phyloP scores from a whole-genome alignment of 2,113 vertebrate species.

The Orientallactaga bullata region DNA sequence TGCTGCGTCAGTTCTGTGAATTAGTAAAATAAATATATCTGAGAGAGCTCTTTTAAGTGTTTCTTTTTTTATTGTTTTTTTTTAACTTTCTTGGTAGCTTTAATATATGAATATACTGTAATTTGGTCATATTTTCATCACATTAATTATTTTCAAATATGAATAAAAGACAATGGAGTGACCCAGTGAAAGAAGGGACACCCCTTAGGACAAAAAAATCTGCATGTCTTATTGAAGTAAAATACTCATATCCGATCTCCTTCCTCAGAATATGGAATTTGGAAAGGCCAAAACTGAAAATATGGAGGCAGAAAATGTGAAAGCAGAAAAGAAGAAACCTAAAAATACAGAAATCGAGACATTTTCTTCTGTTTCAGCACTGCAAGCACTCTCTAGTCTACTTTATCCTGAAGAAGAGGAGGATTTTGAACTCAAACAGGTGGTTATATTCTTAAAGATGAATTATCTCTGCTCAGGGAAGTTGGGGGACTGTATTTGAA shows the following conservation, averaged over 20 bases:
- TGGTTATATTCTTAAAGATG: constrained; percentile 67
- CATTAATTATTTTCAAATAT: constrained; percentile 51
- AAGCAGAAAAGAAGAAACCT: not conserved
- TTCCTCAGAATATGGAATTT: constrained; percentile 64
- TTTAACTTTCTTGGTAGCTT: no score
- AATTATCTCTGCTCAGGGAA: constrained; percentile 61
- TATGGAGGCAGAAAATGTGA: not conserved
- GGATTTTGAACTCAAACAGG: constrained; percentile 77
- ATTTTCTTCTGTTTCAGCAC: constrained; percentile 80
- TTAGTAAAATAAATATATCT: constrained; percentile 27
- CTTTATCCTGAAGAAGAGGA: constrained; percentile 82
- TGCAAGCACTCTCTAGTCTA: constrained; percentile 90
- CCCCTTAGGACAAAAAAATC: not conserved
- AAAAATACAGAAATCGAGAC: constrained; percentile 18
- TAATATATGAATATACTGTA: no score
- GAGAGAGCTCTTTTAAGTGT: not conserved
- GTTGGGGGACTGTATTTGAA: constrained; percentile 64
- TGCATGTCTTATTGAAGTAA: constrained; percentile 50
- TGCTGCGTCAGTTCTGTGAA: not conserved
- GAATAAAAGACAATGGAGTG: not conserved
- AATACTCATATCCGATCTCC: constrained; percentile 39
- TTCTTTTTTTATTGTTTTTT: no score
- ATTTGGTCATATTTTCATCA: no score
- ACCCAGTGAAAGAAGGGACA: not conserved
- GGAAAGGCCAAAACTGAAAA: constrained; percentile 28